Base-by-base conservation (phyloP, 2,888 invertebrate genomes). In the Acronicta psi region DNA sequence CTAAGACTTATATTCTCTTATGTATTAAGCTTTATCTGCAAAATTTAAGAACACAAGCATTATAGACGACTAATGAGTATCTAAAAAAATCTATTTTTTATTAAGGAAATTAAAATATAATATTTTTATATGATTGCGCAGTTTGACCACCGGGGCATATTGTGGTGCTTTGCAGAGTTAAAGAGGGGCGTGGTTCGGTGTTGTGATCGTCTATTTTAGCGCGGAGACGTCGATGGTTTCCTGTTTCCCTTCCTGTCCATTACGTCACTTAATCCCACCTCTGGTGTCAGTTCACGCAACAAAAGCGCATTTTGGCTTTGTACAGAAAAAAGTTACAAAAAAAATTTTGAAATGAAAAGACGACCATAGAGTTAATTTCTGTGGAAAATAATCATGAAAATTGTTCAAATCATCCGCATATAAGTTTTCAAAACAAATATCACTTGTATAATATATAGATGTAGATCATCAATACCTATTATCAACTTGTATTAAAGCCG, bases 151-250 rank as follows among this genome's bases (percentile, higher is more conserved):
- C 93, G 92, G 90, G 65, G 76, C 81, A 81, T 82, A 83, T 80
- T 87, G 88, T 92, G 93, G 93, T 93, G 93, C 93, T 93, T 91
- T 82, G 88, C 85, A 84, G 81, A 80, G 77, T 78, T 80, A 77
- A 73, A 69, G 71, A 77, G 80, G 79, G 71, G 77, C 65, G 83
- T 71, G 70, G 71, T 84, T 85, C 79, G 85, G 80, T 88, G 87
- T 89, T 88, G 88, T 90, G 85, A 77, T 82, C 81, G 84, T 82
- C 55, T 73, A 66, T 70, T 43, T 52, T 71, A 69, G 71, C 60
- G 65, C 59, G 61, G 73, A 74, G 61, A 69, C 68, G 59, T 59
- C 59, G 67, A 52, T 65, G 59, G 73, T 62, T 43, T 41, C 50
- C 64, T 57, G 43, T 56, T 37, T 20, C 34, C 29, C 23, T 54